Evolutionary conservation across 1,140 invertebrate species (phyloP).

Genomic region (Lasioglossum baleicum): DNA sequence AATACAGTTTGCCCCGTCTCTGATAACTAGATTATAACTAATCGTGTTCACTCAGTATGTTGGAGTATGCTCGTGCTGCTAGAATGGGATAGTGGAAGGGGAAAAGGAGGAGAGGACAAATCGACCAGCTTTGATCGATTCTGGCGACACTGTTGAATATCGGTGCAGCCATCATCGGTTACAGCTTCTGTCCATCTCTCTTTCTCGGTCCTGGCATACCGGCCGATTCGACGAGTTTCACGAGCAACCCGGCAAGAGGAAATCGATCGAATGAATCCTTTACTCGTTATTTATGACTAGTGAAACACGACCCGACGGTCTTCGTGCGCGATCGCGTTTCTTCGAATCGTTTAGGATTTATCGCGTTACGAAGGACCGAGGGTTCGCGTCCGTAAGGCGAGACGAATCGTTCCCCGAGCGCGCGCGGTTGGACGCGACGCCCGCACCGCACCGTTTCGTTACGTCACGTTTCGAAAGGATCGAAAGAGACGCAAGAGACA

Average conservation of each 20-base stretch:
- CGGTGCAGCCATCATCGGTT: too few relatives aligned
- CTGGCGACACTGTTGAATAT: too few relatives aligned
- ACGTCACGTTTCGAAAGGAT: background rate
- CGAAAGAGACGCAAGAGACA: background rate
- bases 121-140: too few relatives aligned
- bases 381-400: slow-evolving; percentile 13
- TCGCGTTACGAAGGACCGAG: background rate
- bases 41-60: too few relatives aligned
- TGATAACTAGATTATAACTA: too few relatives aligned
- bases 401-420: background rate
- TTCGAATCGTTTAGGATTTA: slow-evolving; percentile 12
- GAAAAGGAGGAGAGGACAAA: too few relatives aligned
- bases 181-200: too few relatives aligned
- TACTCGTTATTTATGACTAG: slow-evolving; percentile 53
- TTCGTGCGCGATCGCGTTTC: background rate
- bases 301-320: slow-evolving; percentile 41
- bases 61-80: too few relatives aligned
- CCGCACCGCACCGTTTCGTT: too few relatives aligned
- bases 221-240: background rate
- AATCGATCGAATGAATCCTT: slow-evolving; percentile 53
- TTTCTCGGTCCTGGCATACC: background rate
- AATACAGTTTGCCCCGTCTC: too few relatives aligned
- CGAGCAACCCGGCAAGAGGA: background rate
- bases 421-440: background rate
- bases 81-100: too few relatives aligned